Evolutionary conservation across 37 sponge, comb jelly and placozoan genomes (phyloP).

Genomic region (Theonella swinhoei): DNA sequence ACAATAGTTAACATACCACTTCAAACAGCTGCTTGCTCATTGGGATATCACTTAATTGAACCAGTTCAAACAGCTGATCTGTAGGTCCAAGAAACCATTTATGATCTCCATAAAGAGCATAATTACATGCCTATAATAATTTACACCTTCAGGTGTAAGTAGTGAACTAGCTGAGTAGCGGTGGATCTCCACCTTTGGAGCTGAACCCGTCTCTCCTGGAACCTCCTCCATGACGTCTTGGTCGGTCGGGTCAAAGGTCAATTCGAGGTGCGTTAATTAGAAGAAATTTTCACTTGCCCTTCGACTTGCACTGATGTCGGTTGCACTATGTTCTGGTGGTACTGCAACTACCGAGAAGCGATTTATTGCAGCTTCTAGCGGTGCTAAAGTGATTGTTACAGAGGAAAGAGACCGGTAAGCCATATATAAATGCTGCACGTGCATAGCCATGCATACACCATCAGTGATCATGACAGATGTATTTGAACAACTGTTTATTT

Average conservation of each 20-base stretch:
- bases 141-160: neutral
- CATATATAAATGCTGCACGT: too few relatives aligned
- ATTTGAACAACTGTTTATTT: neutral
- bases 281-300: neutral
- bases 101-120: neutral
- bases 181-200: neutral
- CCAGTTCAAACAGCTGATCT: constrained; percentile 82
- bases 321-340: neutral
- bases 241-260: neutral
- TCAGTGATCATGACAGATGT: neutral
- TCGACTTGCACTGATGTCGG: neutral
- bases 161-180: neutral
- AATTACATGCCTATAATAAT: too few relatives aligned
- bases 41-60: constrained; percentile 76
- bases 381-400: constrained; percentile 6
- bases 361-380: constrained; percentile 4
- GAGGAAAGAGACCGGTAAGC: neutral
- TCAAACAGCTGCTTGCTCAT: constrained; percentile 67
- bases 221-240: neutral
- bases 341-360: neutral
- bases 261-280: neutral
- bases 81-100: neutral
- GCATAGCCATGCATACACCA: too few relatives aligned
- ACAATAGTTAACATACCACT: constrained; percentile 46
- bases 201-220: neutral